phyloP scores from a whole-genome alignment of 2,797 vertebrate genomes.

The Sebastiscus albofasciatus region DNA sequence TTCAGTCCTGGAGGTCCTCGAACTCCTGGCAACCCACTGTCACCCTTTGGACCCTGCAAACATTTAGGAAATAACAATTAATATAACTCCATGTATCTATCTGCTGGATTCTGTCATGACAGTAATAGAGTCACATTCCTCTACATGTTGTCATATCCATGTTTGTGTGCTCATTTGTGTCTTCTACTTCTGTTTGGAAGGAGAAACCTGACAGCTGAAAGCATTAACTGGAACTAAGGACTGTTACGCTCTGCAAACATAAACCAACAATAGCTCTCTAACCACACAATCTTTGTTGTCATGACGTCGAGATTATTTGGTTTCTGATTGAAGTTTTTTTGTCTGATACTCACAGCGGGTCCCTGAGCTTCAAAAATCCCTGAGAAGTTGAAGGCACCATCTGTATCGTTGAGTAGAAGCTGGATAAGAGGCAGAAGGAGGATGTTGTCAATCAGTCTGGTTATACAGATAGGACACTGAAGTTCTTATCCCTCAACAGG shows the following conservation, averaged over 20 bases:
- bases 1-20: slow-evolving; percentile 87
- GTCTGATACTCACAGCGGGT: slow-evolving; percentile 81
- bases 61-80: neutral
- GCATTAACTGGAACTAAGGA: neutral
- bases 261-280: neutral
- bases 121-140: neutral
- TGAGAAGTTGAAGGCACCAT: slow-evolving; percentile 86
- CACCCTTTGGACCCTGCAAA: slow-evolving; percentile 90
- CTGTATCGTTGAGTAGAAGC: slow-evolving; percentile 89
- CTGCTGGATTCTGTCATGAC: neutral
- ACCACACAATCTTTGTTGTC: neutral
- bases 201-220: neutral
- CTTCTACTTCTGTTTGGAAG: neutral
- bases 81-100: neutral
- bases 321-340: neutral
- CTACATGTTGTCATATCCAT: neutral
- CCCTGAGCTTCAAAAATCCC: slow-evolving; percentile 83
- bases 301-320: neutral
- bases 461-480: neutral
- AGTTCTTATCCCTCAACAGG: neutral
- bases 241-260: neutral
- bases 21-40: slow-evolving; percentile 85
- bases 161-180: neutral
- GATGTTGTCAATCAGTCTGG: neutral
- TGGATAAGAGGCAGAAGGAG: slow-evolving; percentile 53